These are phyloP conservation scores for Hiodon tergisus DNA, from an alignment of 2,113 vertebrate genomes.

Conservation along the genomic window DNA sequence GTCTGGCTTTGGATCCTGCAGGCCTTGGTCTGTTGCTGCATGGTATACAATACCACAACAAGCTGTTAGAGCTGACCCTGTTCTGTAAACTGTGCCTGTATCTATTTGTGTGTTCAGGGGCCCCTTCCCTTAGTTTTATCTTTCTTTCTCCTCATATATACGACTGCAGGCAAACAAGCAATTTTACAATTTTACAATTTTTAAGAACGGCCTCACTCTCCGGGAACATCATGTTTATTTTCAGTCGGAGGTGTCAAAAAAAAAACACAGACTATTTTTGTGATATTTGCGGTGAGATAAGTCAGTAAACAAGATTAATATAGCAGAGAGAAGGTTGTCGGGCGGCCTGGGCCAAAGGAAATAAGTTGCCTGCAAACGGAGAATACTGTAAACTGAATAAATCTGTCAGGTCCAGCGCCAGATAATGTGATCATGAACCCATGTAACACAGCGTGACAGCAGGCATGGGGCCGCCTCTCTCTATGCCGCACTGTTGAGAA, in stretches of 20 bases:
- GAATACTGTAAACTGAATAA: slow-evolving; percentile 95
- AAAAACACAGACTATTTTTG: slow-evolving; percentile 67
- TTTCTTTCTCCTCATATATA: slow-evolving; percentile 39
- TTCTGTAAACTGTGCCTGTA: no score
- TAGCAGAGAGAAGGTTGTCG: slow-evolving; percentile 96
- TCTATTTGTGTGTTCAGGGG: no score
- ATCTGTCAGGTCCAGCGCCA: slow-evolving; percentile 91
- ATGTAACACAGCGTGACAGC: slow-evolving; percentile 97
- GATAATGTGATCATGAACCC: slow-evolving; percentile 97
- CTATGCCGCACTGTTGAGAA: slow-evolving; percentile 83
- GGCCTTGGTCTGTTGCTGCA: neutral
- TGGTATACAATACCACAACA: neutral
- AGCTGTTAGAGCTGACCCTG: neutral
- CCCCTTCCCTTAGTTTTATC: neutral
- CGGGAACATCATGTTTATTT: slow-evolving; percentile 81
- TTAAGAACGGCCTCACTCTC: slow-evolving; percentile 80
- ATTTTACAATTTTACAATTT: slow-evolving; percentile 64
- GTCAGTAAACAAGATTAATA: slow-evolving; percentile 99
- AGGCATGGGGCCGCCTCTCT: slow-evolving; percentile 72
- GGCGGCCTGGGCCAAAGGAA: slow-evolving; percentile 82
- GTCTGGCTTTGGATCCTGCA: neutral
- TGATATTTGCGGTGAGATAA: slow-evolving; percentile 95
- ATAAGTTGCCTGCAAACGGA: slow-evolving; percentile 83
- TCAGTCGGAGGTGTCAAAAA: slow-evolving; percentile 46
- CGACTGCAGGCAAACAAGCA: slow-evolving; percentile 74